Evolutionary conservation across 53 echinoderm and acorn worm genomes (phyloP), one percentile per base, ranked within the genome.

Genomic region (Echinometra lucunter): DNA sequence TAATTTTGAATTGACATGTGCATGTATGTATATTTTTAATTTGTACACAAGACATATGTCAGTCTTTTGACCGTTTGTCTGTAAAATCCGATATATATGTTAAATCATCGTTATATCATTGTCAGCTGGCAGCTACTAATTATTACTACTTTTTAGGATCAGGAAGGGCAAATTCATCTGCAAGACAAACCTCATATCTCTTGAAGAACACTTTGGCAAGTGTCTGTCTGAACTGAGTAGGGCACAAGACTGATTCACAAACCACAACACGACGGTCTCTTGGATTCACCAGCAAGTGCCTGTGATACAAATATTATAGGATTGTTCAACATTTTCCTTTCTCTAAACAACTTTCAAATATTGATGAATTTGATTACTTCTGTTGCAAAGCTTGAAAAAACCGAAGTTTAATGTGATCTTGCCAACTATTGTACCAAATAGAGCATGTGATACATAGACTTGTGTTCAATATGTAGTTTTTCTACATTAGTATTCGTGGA

Each of bases 181-280:
- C 16, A 2, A 27, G 28, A 60, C 92, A 57, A 96, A 98, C 98
- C 98, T 98, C 98, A 97, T 98, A 98, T 82, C 98, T 96, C 75
- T 97, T 98, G 96, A 98, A 98, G 21, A 98, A 95, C 40, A 98
- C 98, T 90, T 95, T 97, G 57, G 98, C 98, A 37, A 98, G 96
- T 19, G 98, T 98, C 67, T 97, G 96, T 53, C 98, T 95, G 94
- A 98, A 98, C 70, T 97, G 97, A 34, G 98, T 95, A 23, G 98
- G 98, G 93, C 98, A 98, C 40, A 98, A 95, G 44, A 97, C 85
- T 2, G 98, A 98, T 74, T 98, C 98, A 94, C 97, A 98, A 40
- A 97, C 95, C 2, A 98, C 97, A 37, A 98, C 96, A 90, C 98
- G 83, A 72, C 98, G 95, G 88, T 98, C 98, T 57, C 96, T 91